Evolutionary conservation across 1,140 invertebrate species (phyloP).

Genomic region (Procambarus clarkii): DNA sequence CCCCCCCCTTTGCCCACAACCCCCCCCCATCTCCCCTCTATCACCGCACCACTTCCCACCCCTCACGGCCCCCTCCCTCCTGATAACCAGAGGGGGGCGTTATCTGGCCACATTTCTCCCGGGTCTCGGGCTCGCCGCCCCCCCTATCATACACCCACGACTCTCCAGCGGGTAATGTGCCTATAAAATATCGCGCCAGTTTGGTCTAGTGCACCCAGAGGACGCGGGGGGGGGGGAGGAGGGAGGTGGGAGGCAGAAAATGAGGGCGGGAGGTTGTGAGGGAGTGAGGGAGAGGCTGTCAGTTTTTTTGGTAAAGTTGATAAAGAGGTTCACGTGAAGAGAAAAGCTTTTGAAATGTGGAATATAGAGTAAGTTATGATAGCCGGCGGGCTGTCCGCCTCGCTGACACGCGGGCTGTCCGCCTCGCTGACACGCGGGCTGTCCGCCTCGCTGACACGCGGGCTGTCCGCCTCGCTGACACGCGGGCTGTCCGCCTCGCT

Average conservation of each 20-base stretch:
- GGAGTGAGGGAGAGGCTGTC: background rate
- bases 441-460: too few relatives aligned
- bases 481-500: too few relatives aligned
- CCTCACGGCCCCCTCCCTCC: background rate
- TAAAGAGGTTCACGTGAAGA: too few relatives aligned
- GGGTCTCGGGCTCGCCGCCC: too few relatives aligned
- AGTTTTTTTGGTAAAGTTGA: too few relatives aligned
- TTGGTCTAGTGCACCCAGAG: slow-evolving; percentile 46
- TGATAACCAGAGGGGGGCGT: background rate
- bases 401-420: too few relatives aligned
- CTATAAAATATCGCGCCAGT: slow-evolving; percentile 52
- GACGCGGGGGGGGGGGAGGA: background rate
- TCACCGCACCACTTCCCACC: background rate
- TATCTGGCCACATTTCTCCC: background rate
- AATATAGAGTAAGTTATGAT: too few relatives aligned
- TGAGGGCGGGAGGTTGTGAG: background rate
- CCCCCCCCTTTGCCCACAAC: background rate
- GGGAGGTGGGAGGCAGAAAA: background rate
- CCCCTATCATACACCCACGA: slow-evolving; percentile 26
- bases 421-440: too few relatives aligned
- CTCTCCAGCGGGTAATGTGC: slow-evolving; percentile 52
- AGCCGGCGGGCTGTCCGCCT: too few relatives aligned
- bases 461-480: too few relatives aligned
- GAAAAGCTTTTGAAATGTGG: too few relatives aligned
- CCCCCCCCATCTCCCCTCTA: too few relatives aligned